A percentile compares a stretch with the other conserved stretches of the same genome.
phyloP scores from a whole-genome alignment of 2,888 invertebrate genomes.

The Sesia apiformis region DNA sequence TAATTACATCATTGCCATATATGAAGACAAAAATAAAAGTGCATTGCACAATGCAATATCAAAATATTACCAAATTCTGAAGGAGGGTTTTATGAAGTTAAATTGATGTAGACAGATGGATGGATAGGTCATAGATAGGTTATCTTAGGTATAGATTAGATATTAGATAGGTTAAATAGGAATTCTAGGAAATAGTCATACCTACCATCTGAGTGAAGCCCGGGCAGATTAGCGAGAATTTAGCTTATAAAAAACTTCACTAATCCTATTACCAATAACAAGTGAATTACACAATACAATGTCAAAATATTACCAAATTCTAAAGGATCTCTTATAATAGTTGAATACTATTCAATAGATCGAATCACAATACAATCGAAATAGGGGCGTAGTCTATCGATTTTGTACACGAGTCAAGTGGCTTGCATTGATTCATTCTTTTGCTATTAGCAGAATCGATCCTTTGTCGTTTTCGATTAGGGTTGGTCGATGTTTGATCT shows the following conservation, averaged over 20 bases:
- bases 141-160: no score
- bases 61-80: conserved; percentile 12
- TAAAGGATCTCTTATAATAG: conserved; percentile 5
- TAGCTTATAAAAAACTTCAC: not conserved
- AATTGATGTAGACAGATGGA: no score
- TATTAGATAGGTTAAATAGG: no score
- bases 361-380: conserved; percentile 29
- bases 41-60: conserved; percentile 4
- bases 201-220: no score
- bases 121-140: no score
- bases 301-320: conserved; percentile 13
- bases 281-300: conserved; percentile 5
- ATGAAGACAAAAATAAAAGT: no score
- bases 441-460: conserved; percentile 27
- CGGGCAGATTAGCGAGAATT: no score
- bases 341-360: conserved; percentile 7
- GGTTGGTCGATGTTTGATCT: conserved; percentile 13
- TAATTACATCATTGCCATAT: no score
- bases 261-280: not conserved
- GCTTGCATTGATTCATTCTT: conserved; percentile 29
- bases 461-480: conserved; percentile 28
- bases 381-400: conserved; percentile 29
- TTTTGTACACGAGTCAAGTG: conserved; percentile 51
- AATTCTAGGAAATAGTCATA: no score
- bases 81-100: not conserved